Evolutionary conservation across 1,140 invertebrate species (phyloP), one percentile per base, ranked within the genome.

Genomic region (Drosophila ohnishii): DNA sequence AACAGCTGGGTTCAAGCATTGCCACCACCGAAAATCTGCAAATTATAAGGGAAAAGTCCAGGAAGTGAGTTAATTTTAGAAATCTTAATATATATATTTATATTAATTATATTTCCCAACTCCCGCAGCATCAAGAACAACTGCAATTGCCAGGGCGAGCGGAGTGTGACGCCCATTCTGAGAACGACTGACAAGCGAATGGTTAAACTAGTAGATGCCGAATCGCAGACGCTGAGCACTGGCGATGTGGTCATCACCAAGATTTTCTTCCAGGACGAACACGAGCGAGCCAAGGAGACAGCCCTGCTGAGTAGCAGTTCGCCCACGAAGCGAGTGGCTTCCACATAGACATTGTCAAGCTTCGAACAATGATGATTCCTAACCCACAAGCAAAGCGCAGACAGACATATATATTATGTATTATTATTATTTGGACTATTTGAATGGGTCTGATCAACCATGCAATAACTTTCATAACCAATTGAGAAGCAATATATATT

Each of bases 171-270:
- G 34, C 90, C 86, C 11, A 90, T 88, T 40, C 34, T 85, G 19
- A 69, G 57, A 30, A 58, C 80, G 19, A 55, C 63, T 32, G 86
- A 89, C 50, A 89, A 80, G 55, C 67, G 73, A 8, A 9, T 89
- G 47, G 76, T 91, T 22, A 91, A 91, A 64, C 63, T 90, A 56
- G 78, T 81, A 34, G 88, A 92, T 72, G 92, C 94, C 28, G 94
- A 93, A 28, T 95, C 95, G 60, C 97, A 98, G 92, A 98, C 97
- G 2, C 92, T 97, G 14, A 97, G 96, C 83, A 98, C 97, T n/a
- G 97, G 97, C 55, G 97, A 98, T 91, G 97, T 98, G 90, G 97
- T 97, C 28, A 97, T 98, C 74, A 98, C 97, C 48, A 96, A 96
- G 92, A 96, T 98, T 78, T 97, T 95, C 92, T 96, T 96, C 92